These are phyloP conservation scores for Machimus atricapillus DNA, from an alignment of 2,888 invertebrate species.

Conservation along the genomic window DNA sequence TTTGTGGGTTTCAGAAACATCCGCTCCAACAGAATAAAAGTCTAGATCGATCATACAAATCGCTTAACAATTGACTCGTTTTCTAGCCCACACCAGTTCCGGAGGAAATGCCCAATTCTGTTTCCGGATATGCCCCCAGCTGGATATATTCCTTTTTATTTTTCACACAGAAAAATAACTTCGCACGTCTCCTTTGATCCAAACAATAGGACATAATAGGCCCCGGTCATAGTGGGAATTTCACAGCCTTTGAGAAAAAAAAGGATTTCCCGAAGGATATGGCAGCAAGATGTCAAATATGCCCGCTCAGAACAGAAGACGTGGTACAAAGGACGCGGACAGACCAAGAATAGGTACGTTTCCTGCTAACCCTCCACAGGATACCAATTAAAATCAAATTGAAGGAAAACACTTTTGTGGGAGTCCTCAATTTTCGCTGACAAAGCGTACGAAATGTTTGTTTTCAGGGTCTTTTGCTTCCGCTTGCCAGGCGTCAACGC, in stretches of 20 bases:
- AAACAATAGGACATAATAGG: neutral
- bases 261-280: neutral
- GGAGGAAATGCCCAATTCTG: neutral
- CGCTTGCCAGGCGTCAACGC: neutral
- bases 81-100: neutral
- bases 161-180: neutral
- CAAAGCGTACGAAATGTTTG: slow-evolving; percentile 1
- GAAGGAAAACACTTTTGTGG: slow-evolving; percentile 20
- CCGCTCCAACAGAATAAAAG: neutral
- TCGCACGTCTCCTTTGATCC: neutral
- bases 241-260: neutral
- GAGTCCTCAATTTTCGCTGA: neutral
- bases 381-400: slow-evolving; percentile 43
- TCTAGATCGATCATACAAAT: neutral
- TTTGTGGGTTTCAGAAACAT: neutral
- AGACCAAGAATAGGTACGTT: neutral
- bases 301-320: neutral
- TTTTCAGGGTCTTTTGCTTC: slow-evolving; percentile 4
- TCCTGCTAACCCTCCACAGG: slow-evolving; percentile 25
- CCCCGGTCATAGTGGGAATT: neutral
- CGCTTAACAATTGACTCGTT: neutral
- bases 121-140: neutral
- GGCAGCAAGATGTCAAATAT: slow-evolving; percentile 21
- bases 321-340: neutral
- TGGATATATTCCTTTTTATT: neutral